Evolutionary conservation across 2,888 invertebrate genomes (phyloP), one percentile per base, ranked within the genome.

Genomic region (Catocala sponsa): DNA sequence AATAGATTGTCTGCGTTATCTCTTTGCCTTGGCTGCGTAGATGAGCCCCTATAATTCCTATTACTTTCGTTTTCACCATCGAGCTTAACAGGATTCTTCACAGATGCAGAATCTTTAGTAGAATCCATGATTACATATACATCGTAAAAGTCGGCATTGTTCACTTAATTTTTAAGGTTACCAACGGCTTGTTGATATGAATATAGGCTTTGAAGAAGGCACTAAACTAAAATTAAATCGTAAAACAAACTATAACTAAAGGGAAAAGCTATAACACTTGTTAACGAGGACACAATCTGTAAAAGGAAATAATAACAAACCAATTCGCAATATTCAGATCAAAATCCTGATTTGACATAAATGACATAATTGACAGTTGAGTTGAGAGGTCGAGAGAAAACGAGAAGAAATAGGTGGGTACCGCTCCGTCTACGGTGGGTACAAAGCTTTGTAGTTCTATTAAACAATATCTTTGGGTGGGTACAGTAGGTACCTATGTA

Each of bases 111-210:
- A 76, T 88, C 87, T 78, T 90, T 86, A 60, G 79, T 76, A 71
- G 90, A 83, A 88, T 94, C 94, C 94, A 94, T 94, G 81, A 80
- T 84, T 84, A 86, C 79, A 86, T 78, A 79, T 79, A 80, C 80
- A 82, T 77, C 74, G 80, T 79, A 78, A 81, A 84, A 79, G 85
- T 90, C 91, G 91, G 91, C 93, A 90, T 92, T 91, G 87, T 89
- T 86, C 81, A 81, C 78, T 80, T 74, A 76, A 62, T 77, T 81
- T 89, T 89, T 89, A 87, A 91, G 91, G 91, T 91, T 77, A 77
- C 74, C 54, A 74, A 68, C 43, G 58, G 65, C 66, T 76, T 72
- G 72, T 70, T 89, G 70, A 66, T 72, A 57, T 60, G 51, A 65
- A 59, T 55, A 49, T 41, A 60, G 35, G 59, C n/a, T 33, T 54